Conservation (phyloP, 64 coral and sea anemone genomes). For the Actinia equina region DNA sequence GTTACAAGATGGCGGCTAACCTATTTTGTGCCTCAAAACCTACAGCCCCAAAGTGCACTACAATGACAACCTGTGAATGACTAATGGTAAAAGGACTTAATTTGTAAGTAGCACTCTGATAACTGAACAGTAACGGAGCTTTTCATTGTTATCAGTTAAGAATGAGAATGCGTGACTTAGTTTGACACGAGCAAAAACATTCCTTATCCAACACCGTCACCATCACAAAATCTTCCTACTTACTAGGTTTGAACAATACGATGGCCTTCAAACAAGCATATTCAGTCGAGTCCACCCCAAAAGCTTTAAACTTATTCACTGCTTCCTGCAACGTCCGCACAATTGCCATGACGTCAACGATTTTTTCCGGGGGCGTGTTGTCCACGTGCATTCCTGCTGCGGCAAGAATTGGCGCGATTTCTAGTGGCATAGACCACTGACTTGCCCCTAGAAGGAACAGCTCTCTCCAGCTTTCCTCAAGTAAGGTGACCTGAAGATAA, state of each 20-base stretch:
- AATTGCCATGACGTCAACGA: constrained; percentile 88
- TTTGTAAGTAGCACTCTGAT: too few relatives aligned
- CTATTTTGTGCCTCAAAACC: too few relatives aligned
- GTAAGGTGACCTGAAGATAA: constrained; percentile 60
- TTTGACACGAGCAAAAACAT: too few relatives aligned
- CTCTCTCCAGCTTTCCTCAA: constrained; percentile 89
- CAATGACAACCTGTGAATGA: too few relatives aligned
- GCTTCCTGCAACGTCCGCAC: constrained; percentile 86
- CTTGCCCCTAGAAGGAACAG: constrained; percentile 81
- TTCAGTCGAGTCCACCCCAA: constrained; percentile 72
- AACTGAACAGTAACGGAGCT: too few relatives aligned
- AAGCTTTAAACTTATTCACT: constrained; percentile 72
- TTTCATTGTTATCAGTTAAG: too few relatives aligned
- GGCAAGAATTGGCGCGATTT: constrained; percentile 91
- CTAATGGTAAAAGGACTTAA: too few relatives aligned
- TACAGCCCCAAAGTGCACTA: too few relatives aligned
- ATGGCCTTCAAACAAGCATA: constrained; percentile 92
- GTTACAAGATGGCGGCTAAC: too few relatives aligned
- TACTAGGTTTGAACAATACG: constrained; percentile 87
- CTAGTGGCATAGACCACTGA: constrained; percentile 91
- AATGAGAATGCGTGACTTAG: too few relatives aligned
- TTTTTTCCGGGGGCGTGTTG: constrained; percentile 83
- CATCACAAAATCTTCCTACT: constrained; percentile 6
- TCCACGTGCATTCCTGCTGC: constrained; percentile 86
- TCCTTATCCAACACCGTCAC: too few relatives aligned